Evolutionary conservation across 1,140 invertebrate species (phyloP).

Genomic region (Geopemphigus sp.): DNA sequence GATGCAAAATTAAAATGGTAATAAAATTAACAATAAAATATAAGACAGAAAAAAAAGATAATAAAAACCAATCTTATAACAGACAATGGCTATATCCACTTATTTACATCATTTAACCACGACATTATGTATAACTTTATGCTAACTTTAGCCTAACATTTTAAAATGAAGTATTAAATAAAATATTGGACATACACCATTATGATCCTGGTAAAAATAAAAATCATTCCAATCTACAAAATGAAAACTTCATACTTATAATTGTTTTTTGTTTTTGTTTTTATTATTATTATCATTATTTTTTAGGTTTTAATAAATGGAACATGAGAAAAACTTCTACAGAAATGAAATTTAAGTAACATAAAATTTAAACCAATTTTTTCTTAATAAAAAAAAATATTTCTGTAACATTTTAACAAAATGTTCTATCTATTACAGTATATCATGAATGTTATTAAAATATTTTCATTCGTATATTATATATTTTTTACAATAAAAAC

Average conservation of each 20-base stretch:
- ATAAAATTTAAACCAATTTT: constrained; percentile 5
- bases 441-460: background rate
- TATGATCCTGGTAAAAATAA: constrained; percentile 28
- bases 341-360: background rate
- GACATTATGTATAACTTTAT: background rate
- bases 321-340: background rate
- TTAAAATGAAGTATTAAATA: background rate
- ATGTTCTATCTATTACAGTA: background rate
- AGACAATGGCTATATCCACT: background rate
- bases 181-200: background rate
- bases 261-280: background rate
- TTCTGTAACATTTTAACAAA: background rate
- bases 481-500: background rate
- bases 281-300: background rate
- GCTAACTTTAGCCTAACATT: constrained; percentile 23
- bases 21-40: background rate
- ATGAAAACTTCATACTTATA: background rate
- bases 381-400: background rate
- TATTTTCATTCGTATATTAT: too few relatives aligned
- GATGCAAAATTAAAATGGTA: background rate
- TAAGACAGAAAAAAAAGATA: constrained; percentile 18
- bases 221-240: background rate
- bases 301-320: background rate
- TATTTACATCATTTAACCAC: constrained; percentile 23
- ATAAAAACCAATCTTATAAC: constrained; percentile 10